Conservation (phyloP, 2,113 vertebrate genomes). For the Microtus richardsoni region DNA sequence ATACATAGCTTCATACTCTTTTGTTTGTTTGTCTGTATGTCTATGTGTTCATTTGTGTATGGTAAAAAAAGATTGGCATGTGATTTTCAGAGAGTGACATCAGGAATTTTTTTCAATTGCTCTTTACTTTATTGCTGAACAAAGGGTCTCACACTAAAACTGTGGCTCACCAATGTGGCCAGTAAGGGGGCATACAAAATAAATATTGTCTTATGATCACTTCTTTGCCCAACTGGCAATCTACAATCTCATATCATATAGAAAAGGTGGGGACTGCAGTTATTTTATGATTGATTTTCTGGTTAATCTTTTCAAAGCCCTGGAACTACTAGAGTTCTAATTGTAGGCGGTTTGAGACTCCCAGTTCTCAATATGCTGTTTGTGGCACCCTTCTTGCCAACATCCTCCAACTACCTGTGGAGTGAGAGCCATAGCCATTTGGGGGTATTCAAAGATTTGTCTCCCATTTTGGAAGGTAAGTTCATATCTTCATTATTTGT, state of each 20-base stretch:
- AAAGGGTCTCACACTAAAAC: not conserved
- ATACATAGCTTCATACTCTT: not conserved
- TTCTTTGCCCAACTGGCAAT: not conserved
- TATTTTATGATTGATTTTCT: not conserved
- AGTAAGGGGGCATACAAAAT: not conserved
- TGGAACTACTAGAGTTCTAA: not conserved
- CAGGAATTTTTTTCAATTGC: not conserved
- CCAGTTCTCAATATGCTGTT: not conserved
- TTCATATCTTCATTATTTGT: not conserved
- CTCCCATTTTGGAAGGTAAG: not conserved
- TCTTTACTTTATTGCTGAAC: not conserved
- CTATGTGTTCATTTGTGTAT: not conserved
- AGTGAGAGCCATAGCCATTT: not conserved
- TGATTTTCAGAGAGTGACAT: no score
- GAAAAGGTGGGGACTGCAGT: not conserved
- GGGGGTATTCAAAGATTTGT: not conserved
- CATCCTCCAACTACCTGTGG: not conserved
- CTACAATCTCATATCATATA: not conserved
- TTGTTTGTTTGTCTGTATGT: not conserved
- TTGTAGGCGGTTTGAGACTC: not conserved
- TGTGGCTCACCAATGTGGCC: no score
- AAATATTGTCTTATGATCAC: not conserved
- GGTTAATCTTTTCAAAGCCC: not conserved
- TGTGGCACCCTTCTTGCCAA: not conserved
- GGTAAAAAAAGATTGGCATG: not conserved